Conservation (phyloP, 2,888 invertebrate genomes). For the Rhamnusium bicolor region DNA sequence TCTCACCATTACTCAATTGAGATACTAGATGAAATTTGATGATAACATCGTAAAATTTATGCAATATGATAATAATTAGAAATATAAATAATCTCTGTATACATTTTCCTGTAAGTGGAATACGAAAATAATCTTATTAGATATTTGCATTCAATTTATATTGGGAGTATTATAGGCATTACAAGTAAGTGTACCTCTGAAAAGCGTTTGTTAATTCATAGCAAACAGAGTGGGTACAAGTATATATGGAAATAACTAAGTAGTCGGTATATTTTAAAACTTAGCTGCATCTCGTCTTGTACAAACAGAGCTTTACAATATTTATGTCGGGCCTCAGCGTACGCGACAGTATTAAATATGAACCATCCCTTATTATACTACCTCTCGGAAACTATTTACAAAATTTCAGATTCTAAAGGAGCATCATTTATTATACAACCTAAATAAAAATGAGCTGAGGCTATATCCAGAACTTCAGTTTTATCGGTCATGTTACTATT, state of each 20-base stretch:
- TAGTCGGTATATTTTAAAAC: constrained; percentile 39
- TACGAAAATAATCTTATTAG: not conserved
- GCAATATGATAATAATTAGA: not conserved
- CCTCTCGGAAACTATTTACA: constrained; percentile 34
- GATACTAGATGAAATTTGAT: too few relatives aligned
- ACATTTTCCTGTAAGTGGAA: not conserved
- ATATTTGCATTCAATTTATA: not conserved
- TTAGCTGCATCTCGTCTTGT: constrained; percentile 44
- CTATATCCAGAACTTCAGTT: constrained; percentile 37
- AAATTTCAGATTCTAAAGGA: constrained; percentile 35
- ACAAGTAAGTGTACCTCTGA: not conserved
- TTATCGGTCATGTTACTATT: constrained; percentile 40
- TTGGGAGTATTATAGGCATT: not conserved
- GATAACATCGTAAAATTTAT: too few relatives aligned
- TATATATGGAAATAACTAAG: constrained; percentile 45
- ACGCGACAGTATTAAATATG: constrained; percentile 48
- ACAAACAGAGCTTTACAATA: constrained; percentile 45
- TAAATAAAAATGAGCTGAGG: constrained; percentile 32
- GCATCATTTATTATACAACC: constrained; percentile 38
- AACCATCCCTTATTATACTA: constrained; percentile 33
- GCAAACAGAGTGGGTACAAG: constrained; percentile 39
- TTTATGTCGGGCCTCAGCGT: constrained; percentile 45
- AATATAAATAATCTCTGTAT: not conserved
- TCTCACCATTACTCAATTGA: too few relatives aligned
- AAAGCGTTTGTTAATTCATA: constrained; percentile 45